A percentile compares a stretch with the other conserved stretches of the same genome.
Evolutionary conservation across 2,113 vertebrate species (phyloP).

Genomic region (Epinephelus fuscoguttatus): DNA sequence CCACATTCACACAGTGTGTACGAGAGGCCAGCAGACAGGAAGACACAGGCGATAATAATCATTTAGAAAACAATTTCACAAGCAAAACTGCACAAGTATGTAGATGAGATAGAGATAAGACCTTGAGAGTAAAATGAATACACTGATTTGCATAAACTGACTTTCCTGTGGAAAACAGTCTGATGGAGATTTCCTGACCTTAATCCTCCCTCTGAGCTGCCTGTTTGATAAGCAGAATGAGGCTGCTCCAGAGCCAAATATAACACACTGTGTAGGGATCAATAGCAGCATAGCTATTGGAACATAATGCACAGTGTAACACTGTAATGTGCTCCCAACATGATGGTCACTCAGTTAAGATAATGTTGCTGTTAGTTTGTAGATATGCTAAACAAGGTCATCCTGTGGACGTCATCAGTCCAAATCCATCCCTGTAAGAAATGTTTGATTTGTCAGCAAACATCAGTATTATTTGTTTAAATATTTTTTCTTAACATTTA

Average conservation of each 20-base stretch:
- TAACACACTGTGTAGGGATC: constrained; percentile 42
- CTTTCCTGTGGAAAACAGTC: constrained; percentile 19
- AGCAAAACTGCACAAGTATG: not conserved
- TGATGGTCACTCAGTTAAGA: not conserved
- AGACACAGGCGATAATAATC: not conserved
- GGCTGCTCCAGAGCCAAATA: constrained; percentile 39
- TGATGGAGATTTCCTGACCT: constrained; percentile 28
- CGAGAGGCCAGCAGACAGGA: not conserved
- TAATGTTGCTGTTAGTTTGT: not conserved
- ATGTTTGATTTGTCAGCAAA: not conserved
- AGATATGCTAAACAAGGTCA: not conserved
- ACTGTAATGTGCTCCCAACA: not conserved
- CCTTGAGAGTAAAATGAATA: not conserved
- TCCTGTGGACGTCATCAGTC: not conserved
- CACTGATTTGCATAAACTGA: constrained; percentile 38
- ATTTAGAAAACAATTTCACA: not conserved
- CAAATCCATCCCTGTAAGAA: not conserved
- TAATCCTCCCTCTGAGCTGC: constrained; percentile 33
- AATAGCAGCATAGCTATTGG: constrained; percentile 3
- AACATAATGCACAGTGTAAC: not conserved
- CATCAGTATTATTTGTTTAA: not conserved
- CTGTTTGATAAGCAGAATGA: constrained; percentile 40
- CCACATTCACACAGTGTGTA: not conserved
- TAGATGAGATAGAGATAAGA: not conserved
- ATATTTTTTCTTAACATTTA: not conserved